These are phyloP conservation scores for Pharmacophagus antenor DNA, from an alignment of 2,888 invertebrate genomes.

Conservation along the genomic window DNA sequence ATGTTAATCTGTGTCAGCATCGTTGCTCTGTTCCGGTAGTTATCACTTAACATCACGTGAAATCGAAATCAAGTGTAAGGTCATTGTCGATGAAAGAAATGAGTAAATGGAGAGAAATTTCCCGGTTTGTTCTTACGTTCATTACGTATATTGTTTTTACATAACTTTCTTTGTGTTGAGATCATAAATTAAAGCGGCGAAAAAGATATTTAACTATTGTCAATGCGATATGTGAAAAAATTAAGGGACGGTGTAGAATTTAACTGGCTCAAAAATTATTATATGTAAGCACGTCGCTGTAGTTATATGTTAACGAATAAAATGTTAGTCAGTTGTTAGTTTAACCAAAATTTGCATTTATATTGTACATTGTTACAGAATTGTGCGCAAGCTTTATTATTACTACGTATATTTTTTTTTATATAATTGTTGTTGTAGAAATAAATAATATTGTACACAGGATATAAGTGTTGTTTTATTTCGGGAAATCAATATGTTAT, in stretches of 20 bases:
- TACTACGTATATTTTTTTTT: conserved; percentile 13
- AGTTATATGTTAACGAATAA: conserved; percentile 6
- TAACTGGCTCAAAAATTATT: conserved; percentile 1
- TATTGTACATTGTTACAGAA: conserved; percentile 28
- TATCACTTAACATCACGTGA: too few relatives aligned
- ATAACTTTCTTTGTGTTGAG: too few relatives aligned
- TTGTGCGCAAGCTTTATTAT: conserved; percentile 11
- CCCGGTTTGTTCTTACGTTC: too few relatives aligned
- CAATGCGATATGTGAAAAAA: neutral
- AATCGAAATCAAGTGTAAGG: too few relatives aligned
- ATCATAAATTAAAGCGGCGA: too few relatives aligned
- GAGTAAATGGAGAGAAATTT: too few relatives aligned
- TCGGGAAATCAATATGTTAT: neutral
- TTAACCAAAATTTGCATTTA: conserved; percentile 31
- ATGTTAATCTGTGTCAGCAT: too few relatives aligned
- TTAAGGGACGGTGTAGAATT: too few relatives aligned
- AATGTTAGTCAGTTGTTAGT: conserved; percentile 29
- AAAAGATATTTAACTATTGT: neutral
- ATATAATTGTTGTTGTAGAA: conserved; percentile 22
- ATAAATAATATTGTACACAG: conserved; percentile 18
- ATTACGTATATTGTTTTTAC: too few relatives aligned
- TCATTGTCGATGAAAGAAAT: too few relatives aligned
- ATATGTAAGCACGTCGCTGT: neutral
- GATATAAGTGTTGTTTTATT: neutral
- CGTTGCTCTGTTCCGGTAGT: too few relatives aligned